These are phyloP conservation scores for Lamellibrachia satsuma DNA, from an alignment of 2,888 invertebrate species.

Conservation along the genomic window DNA sequence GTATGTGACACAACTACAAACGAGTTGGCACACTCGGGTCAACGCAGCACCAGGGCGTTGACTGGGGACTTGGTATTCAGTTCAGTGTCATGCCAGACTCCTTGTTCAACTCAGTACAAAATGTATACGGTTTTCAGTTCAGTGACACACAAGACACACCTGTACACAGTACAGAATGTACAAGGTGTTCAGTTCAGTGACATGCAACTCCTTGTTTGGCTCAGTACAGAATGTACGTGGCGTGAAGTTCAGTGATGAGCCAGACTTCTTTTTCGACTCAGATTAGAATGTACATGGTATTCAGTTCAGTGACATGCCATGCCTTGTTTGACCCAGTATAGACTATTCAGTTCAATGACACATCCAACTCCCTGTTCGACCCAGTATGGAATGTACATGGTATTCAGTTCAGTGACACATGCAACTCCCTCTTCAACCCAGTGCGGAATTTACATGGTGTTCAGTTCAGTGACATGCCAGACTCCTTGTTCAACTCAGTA, in stretches of 20 bases:
- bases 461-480: neutral
- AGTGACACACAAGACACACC: neutral
- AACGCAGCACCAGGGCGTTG: neutral
- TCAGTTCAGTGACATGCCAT: neutral
- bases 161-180: neutral
- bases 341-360: neutral
- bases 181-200: neutral
- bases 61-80: neutral
- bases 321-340: neutral
- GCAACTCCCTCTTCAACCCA: neutral
- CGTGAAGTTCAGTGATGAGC: too few relatives aligned
- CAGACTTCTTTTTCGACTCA: neutral
- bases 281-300: neutral
- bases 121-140: neutral
- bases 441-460: neutral
- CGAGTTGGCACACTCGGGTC: neutral
- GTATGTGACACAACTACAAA: conserved; percentile 17
- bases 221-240: neutral
- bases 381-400: neutral
- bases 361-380: neutral
- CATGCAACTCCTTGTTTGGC: neutral
- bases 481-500: neutral
- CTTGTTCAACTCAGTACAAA: neutral
- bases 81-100: neutral
- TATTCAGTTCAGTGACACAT: neutral